Evolutionary conservation across 2,113 vertebrate genomes (phyloP).

Genomic region (Sialia sialis): DNA sequence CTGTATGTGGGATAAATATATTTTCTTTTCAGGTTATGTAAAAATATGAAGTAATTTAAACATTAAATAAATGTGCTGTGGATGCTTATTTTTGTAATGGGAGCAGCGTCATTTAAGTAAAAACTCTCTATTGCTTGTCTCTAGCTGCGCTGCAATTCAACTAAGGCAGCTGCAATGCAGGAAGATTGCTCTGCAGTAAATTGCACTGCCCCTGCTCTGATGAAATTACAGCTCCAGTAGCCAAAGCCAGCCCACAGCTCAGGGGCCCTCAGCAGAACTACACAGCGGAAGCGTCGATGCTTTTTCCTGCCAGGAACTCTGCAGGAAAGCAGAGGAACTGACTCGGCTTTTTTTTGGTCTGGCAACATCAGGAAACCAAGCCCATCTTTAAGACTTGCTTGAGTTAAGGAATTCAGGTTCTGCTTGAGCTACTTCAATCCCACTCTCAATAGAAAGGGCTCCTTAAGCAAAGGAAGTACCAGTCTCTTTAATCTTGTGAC

Average conservation of each 20-base stretch:
- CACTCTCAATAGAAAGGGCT: not conserved
- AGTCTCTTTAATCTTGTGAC: not conserved
- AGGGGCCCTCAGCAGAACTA: not conserved
- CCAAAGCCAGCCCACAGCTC: not conserved
- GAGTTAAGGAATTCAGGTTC: not conserved
- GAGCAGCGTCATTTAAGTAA: constrained; percentile 58
- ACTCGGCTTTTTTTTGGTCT: not conserved
- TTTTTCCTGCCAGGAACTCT: not conserved
- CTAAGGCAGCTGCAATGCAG: not conserved
- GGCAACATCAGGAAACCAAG: not conserved
- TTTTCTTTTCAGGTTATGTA: constrained; percentile 66
- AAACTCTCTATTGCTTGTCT: not conserved
- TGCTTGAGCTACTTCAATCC: not conserved
- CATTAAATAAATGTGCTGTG: constrained; percentile 72
- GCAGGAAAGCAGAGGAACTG: not conserved
- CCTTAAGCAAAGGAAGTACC: not conserved
- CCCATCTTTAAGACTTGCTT: no score
- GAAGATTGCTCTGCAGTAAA: not conserved
- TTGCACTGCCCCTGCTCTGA: rapidly evolving
- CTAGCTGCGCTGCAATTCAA: not conserved
- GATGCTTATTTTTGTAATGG: constrained; percentile 77
- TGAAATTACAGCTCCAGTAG: not conserved
- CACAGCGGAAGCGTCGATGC: rapidly evolving
- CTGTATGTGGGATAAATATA: constrained; percentile 62
- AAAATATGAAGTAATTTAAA: constrained; percentile 65